Conservation (phyloP, 2,113 vertebrate genomes). For the Leiothrix lutea region DNA sequence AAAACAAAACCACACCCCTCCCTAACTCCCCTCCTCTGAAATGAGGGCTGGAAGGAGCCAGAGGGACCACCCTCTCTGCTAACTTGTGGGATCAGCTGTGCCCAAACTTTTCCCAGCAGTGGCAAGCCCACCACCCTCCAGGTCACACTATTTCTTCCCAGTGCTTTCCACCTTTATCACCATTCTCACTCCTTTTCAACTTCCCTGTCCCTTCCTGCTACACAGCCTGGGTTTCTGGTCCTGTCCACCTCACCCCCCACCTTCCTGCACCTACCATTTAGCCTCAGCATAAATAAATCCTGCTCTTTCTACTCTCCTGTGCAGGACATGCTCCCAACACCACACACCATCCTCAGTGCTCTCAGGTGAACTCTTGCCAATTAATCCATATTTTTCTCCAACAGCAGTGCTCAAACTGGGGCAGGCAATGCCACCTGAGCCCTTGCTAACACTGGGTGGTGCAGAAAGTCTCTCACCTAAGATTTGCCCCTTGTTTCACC, state of each 20-base stretch:
- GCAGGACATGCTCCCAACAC: fast-evolving
- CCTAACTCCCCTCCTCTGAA: background rate
- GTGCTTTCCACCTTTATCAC: fast-evolving
- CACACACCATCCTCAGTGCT: background rate
- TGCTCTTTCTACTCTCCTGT: background rate
- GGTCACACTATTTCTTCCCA: background rate
- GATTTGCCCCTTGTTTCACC: background rate
- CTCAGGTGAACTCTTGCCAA: background rate
- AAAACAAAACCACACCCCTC: background rate
- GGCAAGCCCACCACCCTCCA: background rate
- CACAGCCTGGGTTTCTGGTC: background rate
- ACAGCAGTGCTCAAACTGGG: background rate
- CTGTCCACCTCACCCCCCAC: fast-evolving
- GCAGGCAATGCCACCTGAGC: background rate
- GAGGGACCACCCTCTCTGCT: background rate
- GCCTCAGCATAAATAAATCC: background rate
- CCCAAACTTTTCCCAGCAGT: background rate
- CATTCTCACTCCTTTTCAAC: background rate
- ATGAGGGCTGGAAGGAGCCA: background rate
- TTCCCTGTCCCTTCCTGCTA: background rate
- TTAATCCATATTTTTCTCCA: background rate
- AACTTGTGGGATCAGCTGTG: background rate
- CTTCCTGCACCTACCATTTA: background rate
- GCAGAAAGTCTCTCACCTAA: background rate
- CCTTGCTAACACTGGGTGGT: background rate